Evolutionary conservation across 2,888 invertebrate species (phyloP).

Genomic region (Drosophila paracracens): DNA sequence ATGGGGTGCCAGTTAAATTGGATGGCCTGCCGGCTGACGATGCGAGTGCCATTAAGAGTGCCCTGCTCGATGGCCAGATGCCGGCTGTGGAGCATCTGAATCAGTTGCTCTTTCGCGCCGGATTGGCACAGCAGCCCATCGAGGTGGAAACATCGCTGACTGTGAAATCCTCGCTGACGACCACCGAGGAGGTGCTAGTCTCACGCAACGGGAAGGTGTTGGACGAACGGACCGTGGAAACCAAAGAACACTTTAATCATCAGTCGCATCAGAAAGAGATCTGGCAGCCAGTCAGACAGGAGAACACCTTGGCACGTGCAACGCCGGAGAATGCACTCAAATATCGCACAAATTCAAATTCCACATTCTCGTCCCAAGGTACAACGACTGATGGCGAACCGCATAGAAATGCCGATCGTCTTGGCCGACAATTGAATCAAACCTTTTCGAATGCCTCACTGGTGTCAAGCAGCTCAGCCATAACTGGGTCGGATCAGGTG

Average conservation of each 20-base stretch:
- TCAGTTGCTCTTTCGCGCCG: slow-evolving; percentile 88
- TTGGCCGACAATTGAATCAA: slow-evolving; percentile 67
- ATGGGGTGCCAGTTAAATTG: slow-evolving; percentile 89
- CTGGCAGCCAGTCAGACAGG: slow-evolving; percentile 86
- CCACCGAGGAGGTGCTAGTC: slow-evolving; percentile 90
- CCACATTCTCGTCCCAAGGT: slow-evolving; percentile 62
- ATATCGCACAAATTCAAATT: slow-evolving; percentile 65
- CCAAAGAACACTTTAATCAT: slow-evolving; percentile 90
- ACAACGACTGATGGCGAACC: slow-evolving; percentile 45
- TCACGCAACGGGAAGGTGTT: slow-evolving; percentile 88
- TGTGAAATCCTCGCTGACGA: slow-evolving; percentile 89
- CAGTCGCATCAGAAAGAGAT: slow-evolving; percentile 89
- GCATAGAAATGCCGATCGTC: slow-evolving; percentile 22
- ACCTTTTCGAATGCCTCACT: slow-evolving; percentile 75
- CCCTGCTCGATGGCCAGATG: slow-evolving; percentile 89
- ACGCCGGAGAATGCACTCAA: slow-evolving; percentile 71
- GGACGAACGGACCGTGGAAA: slow-evolving; percentile 89
- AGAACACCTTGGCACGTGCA: slow-evolving; percentile 41
- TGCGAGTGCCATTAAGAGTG: slow-evolving; percentile 89
- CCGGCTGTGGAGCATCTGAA: slow-evolving; percentile 90
- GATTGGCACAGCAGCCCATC: slow-evolving; percentile 88
- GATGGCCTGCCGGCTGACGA: slow-evolving; percentile 89
- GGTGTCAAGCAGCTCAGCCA: slow-evolving; percentile 62
- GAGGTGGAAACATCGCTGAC: slow-evolving; percentile 90
- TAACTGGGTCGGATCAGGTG: slow-evolving; percentile 62